Evolutionary conservation across 2,888 invertebrate species (phyloP).

Genomic region (Apamea anceps): DNA sequence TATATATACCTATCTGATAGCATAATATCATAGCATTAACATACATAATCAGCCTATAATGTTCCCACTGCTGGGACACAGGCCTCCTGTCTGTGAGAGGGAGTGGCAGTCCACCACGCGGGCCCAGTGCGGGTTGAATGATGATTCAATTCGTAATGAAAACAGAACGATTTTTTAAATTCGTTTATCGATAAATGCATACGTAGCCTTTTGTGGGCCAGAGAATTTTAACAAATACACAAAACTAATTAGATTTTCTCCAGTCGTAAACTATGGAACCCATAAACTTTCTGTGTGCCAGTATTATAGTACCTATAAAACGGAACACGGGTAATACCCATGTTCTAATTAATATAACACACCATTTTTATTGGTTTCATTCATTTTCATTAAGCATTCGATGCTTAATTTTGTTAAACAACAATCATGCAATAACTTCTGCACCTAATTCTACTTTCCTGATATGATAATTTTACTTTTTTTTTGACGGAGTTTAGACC

Average conservation of each 20-base stretch:
- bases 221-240: slow-evolving; percentile 2
- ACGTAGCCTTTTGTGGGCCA: neutral
- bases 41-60: neutral
- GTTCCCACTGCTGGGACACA: neutral
- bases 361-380: slow-evolving; percentile 34
- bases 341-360: slow-evolving; percentile 20
- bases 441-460: neutral
- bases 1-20: neutral
- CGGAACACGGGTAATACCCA: slow-evolving; percentile 3
- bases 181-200: neutral
- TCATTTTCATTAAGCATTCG: slow-evolving; percentile 11
- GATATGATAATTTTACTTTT: neutral
- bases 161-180: neutral
- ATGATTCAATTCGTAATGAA: neutral
- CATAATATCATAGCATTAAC: neutral
- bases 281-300: slow-evolving; percentile 27
- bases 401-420: neutral
- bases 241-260: slow-evolving; percentile 36
- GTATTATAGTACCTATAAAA: slow-evolving; percentile 34
- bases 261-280: slow-evolving; percentile 28
- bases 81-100: too few species aligned
- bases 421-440: too few species aligned
- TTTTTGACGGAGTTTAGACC: neutral
- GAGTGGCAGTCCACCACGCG: neutral
- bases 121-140: neutral